Conservation (phyloP, 2,888 invertebrate species). For the Spisula subtruncata region DNA sequence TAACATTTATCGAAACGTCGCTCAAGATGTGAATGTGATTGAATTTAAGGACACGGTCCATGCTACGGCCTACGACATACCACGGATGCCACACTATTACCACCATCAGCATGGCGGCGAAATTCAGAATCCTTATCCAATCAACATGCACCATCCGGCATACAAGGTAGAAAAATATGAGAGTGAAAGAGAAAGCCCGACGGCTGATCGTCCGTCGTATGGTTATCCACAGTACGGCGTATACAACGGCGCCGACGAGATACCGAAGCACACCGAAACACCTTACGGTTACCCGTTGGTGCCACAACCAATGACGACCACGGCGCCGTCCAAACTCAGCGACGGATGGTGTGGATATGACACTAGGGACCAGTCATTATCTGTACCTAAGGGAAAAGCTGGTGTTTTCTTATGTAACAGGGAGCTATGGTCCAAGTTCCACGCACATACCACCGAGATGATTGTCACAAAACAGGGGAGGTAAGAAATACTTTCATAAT, state of each 20-base stretch:
- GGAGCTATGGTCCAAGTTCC: constrained; percentile 87
- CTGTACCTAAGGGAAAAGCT: constrained; percentile 20
- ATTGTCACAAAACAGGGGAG: constrained; percentile 88
- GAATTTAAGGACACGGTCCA: constrained; percentile 59
- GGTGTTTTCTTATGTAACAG: constrained; percentile 85
- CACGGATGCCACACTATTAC: constrained; percentile 29
- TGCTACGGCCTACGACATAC: constrained; percentile 49
- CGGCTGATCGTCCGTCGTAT: background rate
- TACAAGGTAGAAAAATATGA: constrained; percentile 34
- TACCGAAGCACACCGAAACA: background rate
- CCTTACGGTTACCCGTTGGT: constrained; percentile 23
- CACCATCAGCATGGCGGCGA: constrained; percentile 6
- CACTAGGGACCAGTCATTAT: background rate
- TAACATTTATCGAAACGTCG: constrained; percentile 17
- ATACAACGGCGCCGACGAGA: background rate
- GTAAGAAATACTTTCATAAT: constrained; percentile 75
- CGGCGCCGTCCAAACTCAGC: background rate
- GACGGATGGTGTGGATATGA: constrained; percentile 19
- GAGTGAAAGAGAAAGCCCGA: constrained; percentile 19
- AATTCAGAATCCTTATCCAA: background rate
- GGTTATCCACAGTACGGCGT: constrained; percentile 13
- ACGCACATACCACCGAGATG: constrained; percentile 86
- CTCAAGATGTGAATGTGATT: constrained; percentile 48
- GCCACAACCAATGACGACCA: background rate
- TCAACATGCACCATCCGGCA: background rate